Percentiles rank a stretch among this genome's conserved stretches.
Evolutionary conservation across 2,797 vertebrate species (phyloP).

Genomic region (Varecia variegata): DNA sequence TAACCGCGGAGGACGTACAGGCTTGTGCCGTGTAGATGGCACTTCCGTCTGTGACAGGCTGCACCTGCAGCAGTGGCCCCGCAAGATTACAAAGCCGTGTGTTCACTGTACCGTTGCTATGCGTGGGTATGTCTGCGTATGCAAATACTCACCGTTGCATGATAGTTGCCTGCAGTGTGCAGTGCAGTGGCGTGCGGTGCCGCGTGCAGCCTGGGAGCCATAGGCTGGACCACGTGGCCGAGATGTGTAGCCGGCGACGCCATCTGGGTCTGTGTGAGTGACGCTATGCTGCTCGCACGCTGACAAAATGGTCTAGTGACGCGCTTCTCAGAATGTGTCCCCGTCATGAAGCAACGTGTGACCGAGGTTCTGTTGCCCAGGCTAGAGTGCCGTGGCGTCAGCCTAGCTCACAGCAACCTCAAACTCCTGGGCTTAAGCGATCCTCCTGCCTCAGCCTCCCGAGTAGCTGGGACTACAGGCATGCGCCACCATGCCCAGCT

Average conservation of each 20-base stretch:
- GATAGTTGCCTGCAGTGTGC: no score
- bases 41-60: not conserved
- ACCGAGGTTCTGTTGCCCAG: accelerated
- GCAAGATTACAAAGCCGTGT: no score
- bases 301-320: accelerated
- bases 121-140: no score
- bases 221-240: accelerated
- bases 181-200: accelerated
- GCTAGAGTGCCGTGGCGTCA: no score
- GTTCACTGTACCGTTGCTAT: not conserved
- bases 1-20: accelerated
- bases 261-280: not conserved
- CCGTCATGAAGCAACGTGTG: not conserved
- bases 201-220: accelerated
- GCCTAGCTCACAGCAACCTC: no score
- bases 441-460: no score
- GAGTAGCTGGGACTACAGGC: no score
- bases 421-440: no score
- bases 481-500: no score
- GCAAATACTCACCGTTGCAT: not conserved
- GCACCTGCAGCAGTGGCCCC: no score
- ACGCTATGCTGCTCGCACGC: not conserved
- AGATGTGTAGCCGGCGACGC: not conserved
- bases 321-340: accelerated
- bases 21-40: no score